Conservation (phyloP, 1,140 invertebrate genomes). For the Drosophila funebris region DNA sequence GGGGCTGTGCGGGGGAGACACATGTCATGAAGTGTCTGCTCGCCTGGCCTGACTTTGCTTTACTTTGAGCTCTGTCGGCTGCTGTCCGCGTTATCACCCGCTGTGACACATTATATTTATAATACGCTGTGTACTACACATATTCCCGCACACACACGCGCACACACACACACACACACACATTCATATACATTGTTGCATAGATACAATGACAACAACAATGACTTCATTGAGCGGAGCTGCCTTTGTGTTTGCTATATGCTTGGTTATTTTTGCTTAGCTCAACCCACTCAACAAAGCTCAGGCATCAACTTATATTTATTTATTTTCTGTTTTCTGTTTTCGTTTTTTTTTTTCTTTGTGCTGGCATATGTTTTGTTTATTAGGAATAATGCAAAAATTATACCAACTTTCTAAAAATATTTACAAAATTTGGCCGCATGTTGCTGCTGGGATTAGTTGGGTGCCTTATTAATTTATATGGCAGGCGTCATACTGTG, state of each 20-base stretch:
- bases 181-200: slow-evolving; percentile 1
- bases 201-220: slow-evolving; percentile 54
- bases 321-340: slow-evolving; percentile 32
- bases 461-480: slow-evolving; percentile 38
- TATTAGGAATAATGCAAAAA: slow-evolving; percentile 73
- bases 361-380: slow-evolving; percentile 62
- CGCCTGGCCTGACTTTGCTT: slow-evolving; percentile 52
- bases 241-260: slow-evolving; percentile 36
- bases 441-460: slow-evolving; percentile 66
- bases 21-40: slow-evolving; percentile 59
- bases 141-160: slow-evolving; percentile 4
- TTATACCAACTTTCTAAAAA: slow-evolving; percentile 63
- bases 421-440: slow-evolving; percentile 60
- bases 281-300: slow-evolving; percentile 44
- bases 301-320: slow-evolving; percentile 39
- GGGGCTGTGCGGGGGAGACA: slow-evolving; percentile 2
- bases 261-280: slow-evolving; percentile 51
- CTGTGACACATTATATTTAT: slow-evolving; percentile 80
- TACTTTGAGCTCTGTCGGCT: slow-evolving; percentile 28
- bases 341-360: slow-evolving; percentile 15
- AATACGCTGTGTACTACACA: slow-evolving; percentile 50
- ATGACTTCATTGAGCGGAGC: slow-evolving; percentile 45
- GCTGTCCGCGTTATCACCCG: slow-evolving; percentile 65
- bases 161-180: slow-evolving; percentile 15
- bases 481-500: slow-evolving; percentile 27